Conservation (phyloP, 2,888 invertebrate genomes). For the Sipha maydis region DNA sequence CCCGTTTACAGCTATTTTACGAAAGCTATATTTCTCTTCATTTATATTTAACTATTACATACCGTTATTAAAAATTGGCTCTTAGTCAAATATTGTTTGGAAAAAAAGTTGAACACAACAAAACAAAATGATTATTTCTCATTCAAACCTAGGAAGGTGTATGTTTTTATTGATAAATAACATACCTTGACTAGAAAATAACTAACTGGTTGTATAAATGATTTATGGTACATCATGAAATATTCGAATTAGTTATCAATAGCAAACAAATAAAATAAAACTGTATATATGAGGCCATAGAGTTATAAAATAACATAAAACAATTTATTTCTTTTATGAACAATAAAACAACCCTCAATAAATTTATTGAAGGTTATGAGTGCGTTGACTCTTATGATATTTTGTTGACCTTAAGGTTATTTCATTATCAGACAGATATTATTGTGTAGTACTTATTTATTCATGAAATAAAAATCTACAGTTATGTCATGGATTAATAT, state of each 20-base stretch:
- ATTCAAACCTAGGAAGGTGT: not conserved
- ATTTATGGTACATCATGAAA: slow-evolving; percentile 23
- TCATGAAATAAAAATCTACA: not conserved
- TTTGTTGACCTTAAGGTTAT: not conserved
- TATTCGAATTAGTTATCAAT: not conserved
- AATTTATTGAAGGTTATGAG: not conserved
- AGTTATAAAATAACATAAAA: slow-evolving; percentile 44
- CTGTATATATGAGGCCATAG: not conserved
- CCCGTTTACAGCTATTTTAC: not conserved
- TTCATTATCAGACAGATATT: not conserved
- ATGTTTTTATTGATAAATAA: not conserved
- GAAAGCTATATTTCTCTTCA: not conserved
- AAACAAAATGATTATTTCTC: slow-evolving; percentile 2
- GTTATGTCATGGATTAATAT: no score
- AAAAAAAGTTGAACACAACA: not conserved
- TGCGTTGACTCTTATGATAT: not conserved
- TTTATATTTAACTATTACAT: not conserved
- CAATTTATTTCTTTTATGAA: slow-evolving; percentile 19
- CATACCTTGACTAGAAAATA: not conserved
- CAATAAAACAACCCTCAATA: slow-evolving; percentile 33
- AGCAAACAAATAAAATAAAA: slow-evolving; percentile 18
- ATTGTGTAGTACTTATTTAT: not conserved
- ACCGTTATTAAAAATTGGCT: slow-evolving; percentile 2
- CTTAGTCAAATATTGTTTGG: slow-evolving; percentile 9
- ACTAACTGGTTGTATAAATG: not conserved